phyloP scores from a whole-genome alignment of 2,888 invertebrate species.

The Fissipunctia ypsillon region DNA sequence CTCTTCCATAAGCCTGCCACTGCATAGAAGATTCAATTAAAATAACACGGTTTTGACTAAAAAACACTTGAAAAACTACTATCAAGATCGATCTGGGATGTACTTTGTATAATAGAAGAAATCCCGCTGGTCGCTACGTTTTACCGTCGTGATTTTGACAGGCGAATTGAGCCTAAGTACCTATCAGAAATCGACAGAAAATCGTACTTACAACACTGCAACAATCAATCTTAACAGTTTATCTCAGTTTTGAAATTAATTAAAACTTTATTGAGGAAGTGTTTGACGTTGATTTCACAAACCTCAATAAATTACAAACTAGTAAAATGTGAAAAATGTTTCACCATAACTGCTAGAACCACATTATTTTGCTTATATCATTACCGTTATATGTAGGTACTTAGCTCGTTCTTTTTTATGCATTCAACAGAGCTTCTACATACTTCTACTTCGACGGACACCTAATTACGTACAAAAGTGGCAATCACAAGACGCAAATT shows the following conservation, averaged over 20 bases:
- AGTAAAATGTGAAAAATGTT: constrained; percentile 19
- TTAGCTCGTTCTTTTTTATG: background rate
- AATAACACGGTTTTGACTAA: background rate
- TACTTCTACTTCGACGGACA: no score
- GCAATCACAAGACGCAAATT: no score
- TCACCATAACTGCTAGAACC: background rate
- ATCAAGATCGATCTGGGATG: background rate
- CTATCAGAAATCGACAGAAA: background rate
- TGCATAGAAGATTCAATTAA: background rate
- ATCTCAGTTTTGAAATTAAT: constrained; percentile 5
- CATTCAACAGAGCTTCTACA: background rate
- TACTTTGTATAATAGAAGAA: no score
- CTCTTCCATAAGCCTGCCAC: background rate
- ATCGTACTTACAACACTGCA: background rate
- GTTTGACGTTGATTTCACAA: constrained; percentile 17
- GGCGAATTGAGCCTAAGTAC: background rate
- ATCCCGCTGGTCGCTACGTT: no score
- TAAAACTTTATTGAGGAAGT: constrained; percentile 25
- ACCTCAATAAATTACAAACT: constrained; percentile 14
- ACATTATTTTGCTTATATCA: background rate
- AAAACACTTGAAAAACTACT: constrained; percentile 1
- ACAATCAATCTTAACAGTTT: background rate
- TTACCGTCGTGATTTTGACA: background rate
- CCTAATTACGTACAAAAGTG: no score
- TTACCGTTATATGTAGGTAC: background rate